Percentiles rank a stretch among this genome's conserved stretches.
Conservation (phyloP, 2,888 invertebrate species). For the Tricholauxania praeusta region DNA sequence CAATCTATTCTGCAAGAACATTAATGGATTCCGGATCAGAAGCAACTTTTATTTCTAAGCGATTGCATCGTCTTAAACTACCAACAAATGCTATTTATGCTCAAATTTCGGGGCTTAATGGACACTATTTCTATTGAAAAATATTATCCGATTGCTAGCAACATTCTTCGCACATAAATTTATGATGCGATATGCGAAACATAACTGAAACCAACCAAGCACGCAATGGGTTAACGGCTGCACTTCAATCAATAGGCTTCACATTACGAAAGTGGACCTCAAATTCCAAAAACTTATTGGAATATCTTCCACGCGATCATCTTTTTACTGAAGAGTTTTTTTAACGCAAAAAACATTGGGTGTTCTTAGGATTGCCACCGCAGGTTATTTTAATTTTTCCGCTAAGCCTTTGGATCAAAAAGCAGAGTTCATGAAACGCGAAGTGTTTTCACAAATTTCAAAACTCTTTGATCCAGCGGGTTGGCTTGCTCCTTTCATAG, state of each 20-base stretch:
- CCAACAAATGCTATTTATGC: neutral
- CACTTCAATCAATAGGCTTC: conserved; percentile 31
- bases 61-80: neutral
- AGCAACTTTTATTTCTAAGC: neutral
- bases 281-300: conserved; percentile 11
- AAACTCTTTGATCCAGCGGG: conserved; percentile 27
- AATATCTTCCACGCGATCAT: conserved; percentile 7
- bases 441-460: conserved; percentile 12
- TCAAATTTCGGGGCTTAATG: neutral
- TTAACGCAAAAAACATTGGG: conserved; percentile 36
- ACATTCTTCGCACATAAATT: too few species aligned
- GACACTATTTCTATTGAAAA: too few species aligned
- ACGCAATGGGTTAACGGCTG: conserved; percentile 26
- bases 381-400: conserved; percentile 28
- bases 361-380: conserved; percentile 37
- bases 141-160: too few species aligned
- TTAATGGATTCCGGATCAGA: conserved; percentile 6
- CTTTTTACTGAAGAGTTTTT: conserved; percentile 31
- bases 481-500: too few species aligned
- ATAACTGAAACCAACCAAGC: conserved; percentile 23
- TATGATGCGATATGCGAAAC: too few species aligned
- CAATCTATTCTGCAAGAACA: neutral
- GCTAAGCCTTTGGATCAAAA: too few species aligned
- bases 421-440: conserved; percentile 30
- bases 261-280: conserved; percentile 29